Evolutionary conservation across 1,140 invertebrate genomes (phyloP), one percentile per base, ranked within the genome.

Genomic region (Acromyrmex charruanus): DNA sequence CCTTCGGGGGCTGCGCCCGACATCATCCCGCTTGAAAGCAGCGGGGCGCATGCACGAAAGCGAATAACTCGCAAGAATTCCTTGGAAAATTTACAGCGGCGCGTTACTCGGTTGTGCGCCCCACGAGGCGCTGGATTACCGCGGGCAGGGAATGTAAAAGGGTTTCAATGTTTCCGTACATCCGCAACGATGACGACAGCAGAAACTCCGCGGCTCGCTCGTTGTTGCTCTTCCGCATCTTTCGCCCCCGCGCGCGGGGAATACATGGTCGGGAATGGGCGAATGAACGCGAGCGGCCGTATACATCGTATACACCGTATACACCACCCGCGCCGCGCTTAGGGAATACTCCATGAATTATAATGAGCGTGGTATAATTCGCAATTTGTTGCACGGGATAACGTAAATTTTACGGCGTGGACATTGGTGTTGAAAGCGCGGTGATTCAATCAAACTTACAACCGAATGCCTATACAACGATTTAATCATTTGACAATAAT

Each of bases 271-370:
- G 55, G 51, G 63, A 14, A 18, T 44, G 61, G 61, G 35, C 77
- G 58, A 81, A 39, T 31, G 65, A 75, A 75, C 74, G 69, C 14
- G 49, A 25, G 69, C 49, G 35, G 10, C 55, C 51, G 28, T 53
- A 80, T 77, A 59, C 55, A 25, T 55, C 28, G 49, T 31, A 31
- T 6, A 35, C 31, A 6, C 31, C 31, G 31, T 35, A 31, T 5
- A 31, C 31, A 31, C 3, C 31, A 3, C 31, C 53, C 49, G 28
- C 59, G 7, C 1, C 53, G 61, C 25, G 89, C 77, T 90, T 75
- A 84, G 86, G 87, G 87, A 90, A 88, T 91, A 90, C 85, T 84
- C 84, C 77, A 90, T 88, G 89, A 90, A 91, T 90, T 66, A 87
- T 91, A 91, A 91, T 85, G 89, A 90, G 87, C 18, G 59, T 44